A percentile compares a stretch with the other conserved stretches of the same genome.
phyloP scores from a whole-genome alignment of 2,797 vertebrate genomes.

The Toxotes lorentzi region DNA sequence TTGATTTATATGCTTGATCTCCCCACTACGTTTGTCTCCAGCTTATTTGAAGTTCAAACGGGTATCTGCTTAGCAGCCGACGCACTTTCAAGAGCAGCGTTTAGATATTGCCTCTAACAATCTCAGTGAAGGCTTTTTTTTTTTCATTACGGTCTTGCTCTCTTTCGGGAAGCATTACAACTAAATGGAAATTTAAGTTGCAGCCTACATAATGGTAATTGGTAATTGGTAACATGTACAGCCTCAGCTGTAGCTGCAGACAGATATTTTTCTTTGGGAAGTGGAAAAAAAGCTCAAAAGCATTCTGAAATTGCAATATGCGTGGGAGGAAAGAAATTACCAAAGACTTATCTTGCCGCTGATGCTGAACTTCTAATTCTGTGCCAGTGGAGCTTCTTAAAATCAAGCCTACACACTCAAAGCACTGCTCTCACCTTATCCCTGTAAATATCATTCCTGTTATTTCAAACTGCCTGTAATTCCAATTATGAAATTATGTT shows the following conservation, averaged over 20 bases:
- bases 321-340: conserved; percentile 41
- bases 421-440: background rate
- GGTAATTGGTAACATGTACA: background rate
- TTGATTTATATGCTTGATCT: conserved; percentile 52
- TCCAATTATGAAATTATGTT: conserved; percentile 16
- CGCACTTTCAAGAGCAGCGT: conserved; percentile 45
- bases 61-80: conserved; percentile 34
- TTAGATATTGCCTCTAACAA: conserved; percentile 33
- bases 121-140: conserved; percentile 6
- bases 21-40: conserved; percentile 44
- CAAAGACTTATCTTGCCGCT: conserved; percentile 24
- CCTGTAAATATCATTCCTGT: conserved; percentile 9
- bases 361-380: conserved; percentile 19
- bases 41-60: conserved; percentile 65
- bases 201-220: conserved; percentile 13
- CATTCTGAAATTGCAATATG: conserved; percentile 38
- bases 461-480: conserved; percentile 31
- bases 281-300: conserved; percentile 43
- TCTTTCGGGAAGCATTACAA: conserved; percentile 39
- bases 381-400: conserved; percentile 6
- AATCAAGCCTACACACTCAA: background rate
- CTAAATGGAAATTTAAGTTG: conserved; percentile 28
- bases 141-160: background rate
- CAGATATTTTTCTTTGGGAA: conserved; percentile 39
- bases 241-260: conserved; percentile 20